These are phyloP conservation scores for Gerris lacustris DNA, from an alignment of 2,888 invertebrate genomes.

Conservation along the genomic window DNA sequence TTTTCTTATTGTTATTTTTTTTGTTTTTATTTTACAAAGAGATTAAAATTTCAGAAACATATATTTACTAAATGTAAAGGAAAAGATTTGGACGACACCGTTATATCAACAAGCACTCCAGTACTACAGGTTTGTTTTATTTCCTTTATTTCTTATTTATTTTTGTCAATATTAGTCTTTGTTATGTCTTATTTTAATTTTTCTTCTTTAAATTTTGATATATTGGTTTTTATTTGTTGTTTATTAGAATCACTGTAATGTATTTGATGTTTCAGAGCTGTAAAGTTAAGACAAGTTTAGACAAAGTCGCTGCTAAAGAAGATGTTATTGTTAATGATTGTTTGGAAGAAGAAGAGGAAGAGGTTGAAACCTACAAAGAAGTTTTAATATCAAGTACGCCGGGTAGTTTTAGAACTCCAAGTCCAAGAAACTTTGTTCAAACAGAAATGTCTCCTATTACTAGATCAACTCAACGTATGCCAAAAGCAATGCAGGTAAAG, in stretches of 20 bases:
- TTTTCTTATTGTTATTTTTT: too few relatives aligned
- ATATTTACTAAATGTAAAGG: conserved; percentile 52
- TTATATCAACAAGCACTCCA: not conserved
- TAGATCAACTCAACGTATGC: conserved; percentile 72
- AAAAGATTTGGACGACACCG: not conserved
- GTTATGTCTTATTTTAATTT: not conserved
- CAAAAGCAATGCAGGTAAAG: conserved; percentile 75
- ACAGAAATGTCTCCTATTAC: conserved; percentile 69
- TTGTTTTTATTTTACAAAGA: too few relatives aligned
- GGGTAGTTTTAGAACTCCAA: not conserved
- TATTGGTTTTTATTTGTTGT: not conserved
- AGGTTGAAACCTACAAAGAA: not conserved
- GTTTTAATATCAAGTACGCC: not conserved
- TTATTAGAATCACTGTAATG: not conserved
- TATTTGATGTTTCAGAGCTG: not conserved
- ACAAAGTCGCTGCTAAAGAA: not conserved
- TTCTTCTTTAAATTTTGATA: not conserved
- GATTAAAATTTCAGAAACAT: conserved; percentile 43
- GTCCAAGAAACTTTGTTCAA: conserved; percentile 1
- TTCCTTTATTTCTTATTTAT: not conserved
- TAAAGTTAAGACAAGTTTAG: not conserved
- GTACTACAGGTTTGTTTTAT: not conserved
- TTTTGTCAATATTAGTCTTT: not conserved
- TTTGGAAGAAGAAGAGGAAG: not conserved
- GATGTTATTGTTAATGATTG: too few relatives aligned